Evolutionary conservation across 2,888 invertebrate genomes (phyloP), one percentile per base, ranked within the genome.

Genomic region (Pristionchus mayeri): DNA sequence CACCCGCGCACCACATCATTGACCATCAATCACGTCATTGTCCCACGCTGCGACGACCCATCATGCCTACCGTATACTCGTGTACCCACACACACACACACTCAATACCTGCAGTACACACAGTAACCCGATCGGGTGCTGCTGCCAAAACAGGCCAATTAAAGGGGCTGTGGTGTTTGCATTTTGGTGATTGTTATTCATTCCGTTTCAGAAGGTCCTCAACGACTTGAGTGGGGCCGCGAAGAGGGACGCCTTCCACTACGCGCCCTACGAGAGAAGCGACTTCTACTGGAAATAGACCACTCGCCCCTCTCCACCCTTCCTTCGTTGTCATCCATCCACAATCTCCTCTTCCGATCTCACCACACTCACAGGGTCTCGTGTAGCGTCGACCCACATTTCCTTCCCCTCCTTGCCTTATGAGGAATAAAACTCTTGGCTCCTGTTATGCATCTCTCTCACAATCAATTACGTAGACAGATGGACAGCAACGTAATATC

Each of bases 381-480:
- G 37, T n/a, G 37, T 40, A 40, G 21, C 7, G 7, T 24, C 40
- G 67, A 27, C 16, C 67, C 40, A 71, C 40, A 40, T 71, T 71
- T n/a, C 67, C 21, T 40, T 63, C n/a, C 13, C 44, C 21, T 34
- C 67, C 67, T 71, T 71, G 67, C 67, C 67, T 71, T 40, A 40
- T 40, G 67, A 71, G 67, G 40, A 71, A 71, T 71, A 71, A 71
- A 71, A 71, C 67, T 40, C 67, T 71, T 71, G 40, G 67, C 67
- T 71, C 34, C 67, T 24, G 67, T 71, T 71, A 71, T 40, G n/a
- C 2, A 21, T 54, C 54, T 13, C 54, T 21, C n/a, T 54, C 54
- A 54, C 54, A 16, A 54, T 54, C 44, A 44, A 9, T 13, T 9
- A 13, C 13, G 13, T 44, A 9, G 44, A 44, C 44, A 13, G 6